Percentiles rank a stretch among this genome's conserved stretches.
phyloP scores from a whole-genome alignment of 1,140 invertebrate species.

The Brachionus calyciflorus region DNA sequence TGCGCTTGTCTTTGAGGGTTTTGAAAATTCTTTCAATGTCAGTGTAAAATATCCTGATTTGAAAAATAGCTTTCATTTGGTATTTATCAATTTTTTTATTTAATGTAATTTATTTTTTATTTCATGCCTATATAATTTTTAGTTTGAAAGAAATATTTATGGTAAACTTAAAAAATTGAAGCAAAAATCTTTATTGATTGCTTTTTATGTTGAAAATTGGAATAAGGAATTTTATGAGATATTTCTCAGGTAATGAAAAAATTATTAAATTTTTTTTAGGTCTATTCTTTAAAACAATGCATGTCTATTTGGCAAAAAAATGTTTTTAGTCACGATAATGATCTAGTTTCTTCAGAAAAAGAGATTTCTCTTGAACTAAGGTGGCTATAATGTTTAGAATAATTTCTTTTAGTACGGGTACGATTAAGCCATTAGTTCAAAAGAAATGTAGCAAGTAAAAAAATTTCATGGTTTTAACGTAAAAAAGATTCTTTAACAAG shows the following conservation, averaged over 20 bases:
- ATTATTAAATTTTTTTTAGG: not conserved
- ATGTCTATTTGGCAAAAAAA: no score
- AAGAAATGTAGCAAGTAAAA: no score
- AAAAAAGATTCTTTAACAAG: no score
- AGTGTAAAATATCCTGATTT: not conserved
- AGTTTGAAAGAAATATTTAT: conserved; percentile 1
- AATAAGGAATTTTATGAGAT: conserved; percentile 8
- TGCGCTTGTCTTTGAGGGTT: conserved; percentile 5
- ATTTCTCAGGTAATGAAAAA: conserved; percentile 12
- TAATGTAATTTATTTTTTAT: not conserved
- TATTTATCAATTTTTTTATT: not conserved
- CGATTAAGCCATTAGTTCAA: no score
- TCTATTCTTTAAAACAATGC: no score
- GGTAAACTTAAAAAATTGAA: not conserved
- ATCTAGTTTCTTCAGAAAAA: no score
- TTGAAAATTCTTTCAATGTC: not conserved
- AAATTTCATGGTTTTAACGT: no score
- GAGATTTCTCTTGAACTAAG: no score
- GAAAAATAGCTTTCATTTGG: not conserved
- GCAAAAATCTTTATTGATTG: not conserved
- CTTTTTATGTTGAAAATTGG: conserved; percentile 20
- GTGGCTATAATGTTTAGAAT: no score
- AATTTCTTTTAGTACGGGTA: no score
- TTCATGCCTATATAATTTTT: no score
- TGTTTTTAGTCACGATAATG: no score